A percentile compares a stretch with the other conserved stretches of the same genome.
phyloP scores from a whole-genome alignment of 2,797 vertebrate species.

The Parambassis ranga region DNA sequence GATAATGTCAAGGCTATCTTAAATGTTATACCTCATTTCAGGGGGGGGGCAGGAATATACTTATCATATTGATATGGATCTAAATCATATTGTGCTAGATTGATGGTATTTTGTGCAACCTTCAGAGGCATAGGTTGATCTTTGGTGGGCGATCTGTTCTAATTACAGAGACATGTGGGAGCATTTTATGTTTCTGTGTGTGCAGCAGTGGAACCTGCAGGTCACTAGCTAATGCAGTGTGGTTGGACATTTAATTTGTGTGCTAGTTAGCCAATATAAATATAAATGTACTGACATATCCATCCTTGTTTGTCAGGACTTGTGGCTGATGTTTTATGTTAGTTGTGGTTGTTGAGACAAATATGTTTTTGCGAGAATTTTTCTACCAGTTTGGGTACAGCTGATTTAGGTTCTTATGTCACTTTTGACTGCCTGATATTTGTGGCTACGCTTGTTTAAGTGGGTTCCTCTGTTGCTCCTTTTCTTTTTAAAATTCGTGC shows the following conservation, averaged over 20 bases:
- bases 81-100: constrained; percentile 29
- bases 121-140: not conserved
- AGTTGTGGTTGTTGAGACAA: not conserved
- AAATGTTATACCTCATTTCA: constrained; percentile 35
- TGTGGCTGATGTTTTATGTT: not conserved
- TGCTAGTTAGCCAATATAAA: not conserved
- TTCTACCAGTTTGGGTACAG: not conserved
- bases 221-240: not conserved
- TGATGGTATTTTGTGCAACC: constrained; percentile 15
- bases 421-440: not conserved
- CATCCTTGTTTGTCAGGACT: not conserved
- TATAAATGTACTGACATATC: not conserved
- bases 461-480: not conserved
- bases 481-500: not conserved
- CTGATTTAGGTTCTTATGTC: not conserved
- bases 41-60: not conserved
- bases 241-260: not conserved
- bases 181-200: not conserved
- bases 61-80: too few relatives aligned
- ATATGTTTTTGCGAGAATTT: too few relatives aligned
- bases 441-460: not conserved
- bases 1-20: constrained; percentile 43
- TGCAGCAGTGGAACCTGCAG: not conserved
- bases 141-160: constrained; percentile 6
- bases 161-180: constrained; percentile 1